Base-by-base conservation (phyloP, 2,888 invertebrate genomes). In the Ophion ellenae region DNA sequence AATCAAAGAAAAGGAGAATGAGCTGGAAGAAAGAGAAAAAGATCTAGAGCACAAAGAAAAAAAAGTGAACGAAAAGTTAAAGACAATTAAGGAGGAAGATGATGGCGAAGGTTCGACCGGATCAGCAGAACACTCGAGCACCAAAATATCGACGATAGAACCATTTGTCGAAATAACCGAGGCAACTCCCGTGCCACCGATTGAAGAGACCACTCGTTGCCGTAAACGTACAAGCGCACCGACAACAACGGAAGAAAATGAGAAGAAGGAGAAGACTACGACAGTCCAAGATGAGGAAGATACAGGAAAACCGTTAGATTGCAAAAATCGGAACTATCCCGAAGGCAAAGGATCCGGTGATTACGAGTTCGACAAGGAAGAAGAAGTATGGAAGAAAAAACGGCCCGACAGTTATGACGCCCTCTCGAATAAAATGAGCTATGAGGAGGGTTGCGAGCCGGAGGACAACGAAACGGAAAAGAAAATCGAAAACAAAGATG, bases 381-480 rank as follows among this genome's bases (percentile, higher is more conserved):
- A 88, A 69, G 88, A 89, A 77, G 85, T 89, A 11, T 88, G 87
- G 89, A 89, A 88, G 78, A 75, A 79, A 67, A 64, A 88, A 86
- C 78, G 47, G 53, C 73, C 85, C 1, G 71, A 83, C 14, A 74
- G 76, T 36, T 24, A 67, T 40, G 79, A 85, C 24, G 20, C 36
- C 11, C 40, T 32, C 14, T 57, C 57, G 10, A 24, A 83, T 10
- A 64, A 79, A 4, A 66, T 61, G n/a, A 81, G 59, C 20, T 76
- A 82, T 28, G 87, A 85, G 20, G 71, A 81, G 4, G 71, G 66
- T 10, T 84, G 87, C 70, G 64, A 66, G 2, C 20, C 61, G 6
- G 64, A 76, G 2, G 20, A 73, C 36, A 53, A 73, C 17, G n/a
- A 40, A 36, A 59, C 57, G 2, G 11, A 11, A 9, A n/a, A 32